These are phyloP conservation scores for Ctenopoma kingsleyae DNA, from an alignment of 2,797 vertebrate genomes.

Conservation along the genomic window DNA sequence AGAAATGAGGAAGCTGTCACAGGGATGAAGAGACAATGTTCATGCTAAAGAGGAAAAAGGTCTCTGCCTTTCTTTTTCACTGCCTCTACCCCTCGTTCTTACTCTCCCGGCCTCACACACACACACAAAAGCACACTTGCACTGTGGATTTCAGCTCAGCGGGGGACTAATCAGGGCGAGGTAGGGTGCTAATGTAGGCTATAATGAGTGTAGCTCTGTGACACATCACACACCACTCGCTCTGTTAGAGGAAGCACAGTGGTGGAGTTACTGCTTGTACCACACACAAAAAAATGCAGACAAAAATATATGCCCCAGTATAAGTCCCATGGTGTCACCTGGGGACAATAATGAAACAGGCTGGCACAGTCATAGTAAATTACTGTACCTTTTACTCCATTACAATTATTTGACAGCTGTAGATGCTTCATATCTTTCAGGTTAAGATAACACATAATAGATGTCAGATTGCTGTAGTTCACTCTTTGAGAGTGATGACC, in stretches of 20 bases:
- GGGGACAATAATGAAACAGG: conserved; percentile 32
- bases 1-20: conserved; percentile 91
- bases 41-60: conserved; percentile 58
- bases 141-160: conserved; percentile 71
- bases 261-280: conserved; percentile 48
- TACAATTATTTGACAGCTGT: neutral
- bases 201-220: conserved; percentile 81
- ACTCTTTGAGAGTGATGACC: neutral
- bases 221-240: conserved; percentile 69
- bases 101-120: conserved; percentile 1
- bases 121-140: conserved; percentile 39
- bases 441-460: neutral
- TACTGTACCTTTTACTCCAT: neutral
- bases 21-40: conserved; percentile 85
- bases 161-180: conserved; percentile 84
- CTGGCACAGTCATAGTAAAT: too few species aligned
- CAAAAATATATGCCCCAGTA: conserved; percentile 37
- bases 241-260: conserved; percentile 49
- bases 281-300: conserved; percentile 34
- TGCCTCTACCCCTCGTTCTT: conserved; percentile 16
- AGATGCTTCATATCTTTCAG: neutral
- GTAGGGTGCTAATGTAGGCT: conserved; percentile 83
- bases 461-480: neutral
- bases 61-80: conserved; percentile 36
- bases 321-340: conserved; percentile 50